Evolutionary conservation across 2,888 invertebrate species (phyloP).

Genomic region (Rhodophaea formosa): DNA sequence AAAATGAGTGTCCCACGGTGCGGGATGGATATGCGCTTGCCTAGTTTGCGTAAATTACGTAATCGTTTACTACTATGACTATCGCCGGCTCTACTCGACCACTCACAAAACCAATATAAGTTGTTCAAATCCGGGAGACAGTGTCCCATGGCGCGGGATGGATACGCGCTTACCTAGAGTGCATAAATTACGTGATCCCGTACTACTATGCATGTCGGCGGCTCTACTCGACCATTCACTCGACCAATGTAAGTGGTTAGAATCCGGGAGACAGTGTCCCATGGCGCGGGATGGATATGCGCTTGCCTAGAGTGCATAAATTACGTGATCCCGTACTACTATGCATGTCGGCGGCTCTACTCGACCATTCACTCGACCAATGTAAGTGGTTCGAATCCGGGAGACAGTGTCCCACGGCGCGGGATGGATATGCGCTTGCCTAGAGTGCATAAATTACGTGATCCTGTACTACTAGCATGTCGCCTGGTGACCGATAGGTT

Average conservation of each 20-base stretch:
- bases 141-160: constrained; percentile 12
- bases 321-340: constrained; percentile 14
- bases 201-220: too few species aligned
- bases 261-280: constrained; percentile 10
- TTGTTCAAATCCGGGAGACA: background rate
- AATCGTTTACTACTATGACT: constrained; percentile 1
- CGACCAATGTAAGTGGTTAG: constrained; percentile 1
- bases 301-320: constrained; percentile 26
- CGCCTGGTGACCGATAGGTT: constrained; percentile 2
- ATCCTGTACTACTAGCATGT: constrained; percentile 9
- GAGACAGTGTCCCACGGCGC: constrained; percentile 12
- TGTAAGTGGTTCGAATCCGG: background rate
- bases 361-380: background rate
- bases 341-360: too few species aligned
- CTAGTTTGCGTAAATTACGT: constrained; percentile 26
- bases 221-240: background rate
- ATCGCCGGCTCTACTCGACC: too few species aligned
- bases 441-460: constrained; percentile 27
- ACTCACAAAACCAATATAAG: constrained; percentile 5
- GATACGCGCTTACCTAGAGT: constrained; percentile 23
- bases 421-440: constrained; percentile 18
- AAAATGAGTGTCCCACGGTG: constrained; percentile 12
- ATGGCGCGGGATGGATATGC: constrained; percentile 17
- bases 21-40: constrained; percentile 18
- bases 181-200: constrained; percentile 23